Conservation (phyloP, 2,888 invertebrate species). For the Drosophila maculinotata region DNA sequence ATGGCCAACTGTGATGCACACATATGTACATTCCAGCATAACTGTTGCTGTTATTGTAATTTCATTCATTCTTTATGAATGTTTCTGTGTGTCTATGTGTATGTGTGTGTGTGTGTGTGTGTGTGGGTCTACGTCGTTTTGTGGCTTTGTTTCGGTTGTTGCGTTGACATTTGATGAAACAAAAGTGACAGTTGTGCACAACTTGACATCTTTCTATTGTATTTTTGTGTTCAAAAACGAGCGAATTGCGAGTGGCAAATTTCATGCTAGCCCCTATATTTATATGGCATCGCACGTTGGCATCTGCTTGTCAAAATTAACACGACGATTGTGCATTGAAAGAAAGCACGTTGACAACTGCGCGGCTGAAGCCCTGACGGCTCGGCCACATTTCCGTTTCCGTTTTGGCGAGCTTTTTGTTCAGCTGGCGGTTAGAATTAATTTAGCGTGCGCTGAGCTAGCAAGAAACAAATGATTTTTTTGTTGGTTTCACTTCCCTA, state of each 20-base stretch:
- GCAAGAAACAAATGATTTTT: conserved; percentile 78
- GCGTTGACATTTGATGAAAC: conserved; percentile 80
- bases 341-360: conserved; percentile 58
- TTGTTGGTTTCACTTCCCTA: conserved; percentile 36
- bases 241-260: conserved; percentile 48
- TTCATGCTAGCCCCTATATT: conserved; percentile 38
- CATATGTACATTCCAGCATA: conserved; percentile 23
- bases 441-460: conserved; percentile 78
- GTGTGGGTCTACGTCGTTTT: conserved; percentile 63
- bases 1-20: conserved; percentile 53
- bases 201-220: conserved; percentile 76
- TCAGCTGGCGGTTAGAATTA: conserved; percentile 71
- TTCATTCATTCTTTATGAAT: conserved; percentile 66
- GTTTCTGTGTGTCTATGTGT: conserved; percentile 15
- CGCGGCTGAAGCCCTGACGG: conserved; percentile 55
- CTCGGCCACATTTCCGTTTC: conserved; percentile 79
- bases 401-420: conserved; percentile 72
- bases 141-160: conserved; percentile 80
- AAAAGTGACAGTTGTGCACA: conserved; percentile 80
- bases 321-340: conserved; percentile 72
- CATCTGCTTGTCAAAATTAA: conserved; percentile 79
- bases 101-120: conserved; percentile 10
- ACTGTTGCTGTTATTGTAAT: conserved; percentile 69
- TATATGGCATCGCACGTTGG: conserved; percentile 61
- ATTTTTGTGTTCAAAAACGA: conserved; percentile 42